phyloP scores from a whole-genome alignment of 2,113 vertebrate species.

The Strigops habroptila region DNA sequence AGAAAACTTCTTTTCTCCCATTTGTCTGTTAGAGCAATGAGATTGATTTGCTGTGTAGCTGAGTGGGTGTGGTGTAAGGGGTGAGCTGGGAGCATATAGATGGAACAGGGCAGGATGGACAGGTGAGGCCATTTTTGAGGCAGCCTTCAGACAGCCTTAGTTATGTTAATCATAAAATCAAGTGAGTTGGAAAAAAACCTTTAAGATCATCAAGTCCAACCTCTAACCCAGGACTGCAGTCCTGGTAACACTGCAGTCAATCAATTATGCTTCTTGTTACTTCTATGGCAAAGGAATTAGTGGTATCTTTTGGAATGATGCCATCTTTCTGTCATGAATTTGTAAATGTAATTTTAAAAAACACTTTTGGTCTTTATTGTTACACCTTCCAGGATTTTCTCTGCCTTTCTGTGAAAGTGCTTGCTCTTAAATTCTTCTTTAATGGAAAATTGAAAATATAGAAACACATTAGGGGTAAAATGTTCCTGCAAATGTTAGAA shows the following conservation, averaged over 20 bases:
- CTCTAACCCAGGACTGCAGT: neutral
- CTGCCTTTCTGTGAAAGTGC: neutral
- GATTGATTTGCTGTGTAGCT: neutral
- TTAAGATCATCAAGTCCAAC: no score
- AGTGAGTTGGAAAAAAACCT: no score
- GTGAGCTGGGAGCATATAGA: neutral
- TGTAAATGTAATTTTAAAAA: neutral
- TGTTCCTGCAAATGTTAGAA: neutral
- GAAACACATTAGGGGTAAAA: neutral
- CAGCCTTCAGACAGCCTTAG: neutral
- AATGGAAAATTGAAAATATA: neutral
- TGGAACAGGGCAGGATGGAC: neutral
- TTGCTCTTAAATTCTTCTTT: neutral
- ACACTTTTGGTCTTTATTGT: neutral
- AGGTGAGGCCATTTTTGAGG: neutral
- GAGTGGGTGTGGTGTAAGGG: neutral
- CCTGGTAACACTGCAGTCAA: neutral
- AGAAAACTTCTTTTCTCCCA: neutral
- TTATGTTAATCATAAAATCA: neutral
- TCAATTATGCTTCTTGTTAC: neutral
- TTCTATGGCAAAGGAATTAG: neutral
- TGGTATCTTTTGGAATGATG: neutral
- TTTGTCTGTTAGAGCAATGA: neutral
- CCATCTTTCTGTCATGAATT: neutral
- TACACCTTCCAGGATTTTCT: neutral